Percentiles rank a stretch among this genome's conserved stretches.
Conservation (phyloP, 2,888 invertebrate species). For the Orthosia cruda region DNA sequence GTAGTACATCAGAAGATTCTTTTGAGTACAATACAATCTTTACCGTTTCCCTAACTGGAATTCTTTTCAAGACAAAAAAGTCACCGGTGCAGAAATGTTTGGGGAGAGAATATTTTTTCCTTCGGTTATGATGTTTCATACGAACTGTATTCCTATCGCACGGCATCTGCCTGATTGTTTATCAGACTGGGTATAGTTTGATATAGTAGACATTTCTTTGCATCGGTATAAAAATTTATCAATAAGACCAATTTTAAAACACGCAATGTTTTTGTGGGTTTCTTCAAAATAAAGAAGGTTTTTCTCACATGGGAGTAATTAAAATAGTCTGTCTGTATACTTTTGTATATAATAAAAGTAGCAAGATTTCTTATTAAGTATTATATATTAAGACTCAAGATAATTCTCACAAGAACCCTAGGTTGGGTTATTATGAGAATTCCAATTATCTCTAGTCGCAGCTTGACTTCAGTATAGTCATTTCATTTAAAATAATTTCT, state of each 20-base stretch:
- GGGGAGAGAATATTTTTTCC: conserved; percentile 54
- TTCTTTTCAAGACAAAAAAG: conserved; percentile 61
- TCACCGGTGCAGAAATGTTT: conserved; percentile 64
- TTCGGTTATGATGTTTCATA: conserved; percentile 51
- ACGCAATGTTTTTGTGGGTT: background rate
- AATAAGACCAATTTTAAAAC: background rate
- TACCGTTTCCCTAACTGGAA: conserved; percentile 48
- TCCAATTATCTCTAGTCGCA: background rate
- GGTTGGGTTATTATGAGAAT: too few species aligned
- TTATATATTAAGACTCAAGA: background rate
- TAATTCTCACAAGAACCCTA: conserved; percentile 6
- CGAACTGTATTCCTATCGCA: conserved; percentile 9
- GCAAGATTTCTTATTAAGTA: background rate
- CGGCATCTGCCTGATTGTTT: background rate
- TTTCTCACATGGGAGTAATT: background rate
- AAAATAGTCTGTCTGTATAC: too few species aligned
- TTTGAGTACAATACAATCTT: conserved; percentile 66
- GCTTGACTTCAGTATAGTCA: conserved; percentile 31
- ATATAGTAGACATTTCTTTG: background rate
- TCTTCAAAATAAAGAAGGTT: background rate
- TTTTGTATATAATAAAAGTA: too few species aligned
- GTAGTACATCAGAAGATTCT: conserved; percentile 55
- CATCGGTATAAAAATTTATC: background rate
- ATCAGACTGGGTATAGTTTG: background rate
- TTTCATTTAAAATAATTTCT: conserved; percentile 48